Conservation (phyloP, 2,113 vertebrate species). For the Nematolebias whitei region DNA sequence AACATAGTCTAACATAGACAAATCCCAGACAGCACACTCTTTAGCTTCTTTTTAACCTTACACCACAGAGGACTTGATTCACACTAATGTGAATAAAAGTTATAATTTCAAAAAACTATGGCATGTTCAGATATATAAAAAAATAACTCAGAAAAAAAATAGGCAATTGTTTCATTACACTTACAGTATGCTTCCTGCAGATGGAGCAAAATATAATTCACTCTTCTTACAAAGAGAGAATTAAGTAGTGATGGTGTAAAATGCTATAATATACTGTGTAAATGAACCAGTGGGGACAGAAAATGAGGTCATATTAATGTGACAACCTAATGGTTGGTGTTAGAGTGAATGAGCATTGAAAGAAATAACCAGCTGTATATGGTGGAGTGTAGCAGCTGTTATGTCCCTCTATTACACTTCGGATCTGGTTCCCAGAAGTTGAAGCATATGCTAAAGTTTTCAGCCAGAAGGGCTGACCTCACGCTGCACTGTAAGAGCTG, state of each 20-base stretch:
- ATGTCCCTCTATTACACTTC: constrained; percentile 54
- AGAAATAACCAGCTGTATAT: constrained; percentile 51
- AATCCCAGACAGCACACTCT: no score
- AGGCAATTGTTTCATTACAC: no score
- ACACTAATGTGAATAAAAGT: no score
- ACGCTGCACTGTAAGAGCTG: constrained; percentile 16
- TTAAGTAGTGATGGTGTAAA: constrained; percentile 1
- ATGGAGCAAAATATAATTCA: no score
- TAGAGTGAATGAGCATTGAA: constrained; percentile 41
- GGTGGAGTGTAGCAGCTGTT: constrained; percentile 58
- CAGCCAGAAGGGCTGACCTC: constrained; percentile 39
- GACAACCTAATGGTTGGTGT: constrained; percentile 32
- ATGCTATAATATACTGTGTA: constrained; percentile 7
- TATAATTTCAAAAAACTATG: no score
- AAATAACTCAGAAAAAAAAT: not conserved
- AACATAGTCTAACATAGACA: no score
- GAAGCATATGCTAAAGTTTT: constrained; percentile 55
- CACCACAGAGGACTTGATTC: no score
- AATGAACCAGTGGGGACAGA: not conserved
- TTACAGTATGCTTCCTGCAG: no score
- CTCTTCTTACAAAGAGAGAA: not conserved
- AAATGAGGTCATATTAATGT: constrained; percentile 30
- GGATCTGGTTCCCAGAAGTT: constrained; percentile 53
- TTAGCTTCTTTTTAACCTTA: no score
- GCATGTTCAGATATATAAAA: not conserved